Conservation (phyloP, 2,888 invertebrate species). For the Drosophila peninsularis region DNA sequence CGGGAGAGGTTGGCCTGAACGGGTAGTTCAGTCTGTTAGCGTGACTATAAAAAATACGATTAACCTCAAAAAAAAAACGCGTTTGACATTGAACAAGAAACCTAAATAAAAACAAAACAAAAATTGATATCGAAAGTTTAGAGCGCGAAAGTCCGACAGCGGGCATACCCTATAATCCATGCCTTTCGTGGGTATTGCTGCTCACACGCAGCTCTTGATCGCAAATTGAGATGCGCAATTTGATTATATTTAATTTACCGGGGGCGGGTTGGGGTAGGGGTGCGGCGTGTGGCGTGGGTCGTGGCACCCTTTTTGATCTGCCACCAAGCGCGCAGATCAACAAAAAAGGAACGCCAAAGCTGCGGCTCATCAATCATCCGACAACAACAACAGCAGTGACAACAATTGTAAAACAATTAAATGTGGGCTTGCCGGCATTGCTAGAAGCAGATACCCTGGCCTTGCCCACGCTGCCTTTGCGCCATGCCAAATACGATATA, state of each 20-base stretch:
- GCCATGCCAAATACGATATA: background rate
- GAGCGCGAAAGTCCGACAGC: background rate
- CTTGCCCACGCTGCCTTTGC: background rate
- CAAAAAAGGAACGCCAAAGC: constrained; percentile 34
- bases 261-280: background rate
- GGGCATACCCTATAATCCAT: background rate
- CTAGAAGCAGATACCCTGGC: background rate
- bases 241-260: constrained; percentile 9
- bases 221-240: constrained; percentile 3
- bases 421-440: background rate
- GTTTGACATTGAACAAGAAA: constrained; percentile 46
- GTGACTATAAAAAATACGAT: constrained; percentile 14
- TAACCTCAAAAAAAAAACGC: constrained; percentile 36
- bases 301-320: constrained; percentile 15
- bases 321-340: constrained; percentile 33
- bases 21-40: constrained; percentile 28
- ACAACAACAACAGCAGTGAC: constrained; percentile 4
- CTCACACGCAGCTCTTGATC: constrained; percentile 7
- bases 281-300: background rate
- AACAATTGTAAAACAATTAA: constrained; percentile 36
- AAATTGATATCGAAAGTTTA: background rate
- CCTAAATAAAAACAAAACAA: background rate
- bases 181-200: background rate
- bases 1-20: background rate
- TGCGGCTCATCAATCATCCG: constrained; percentile 63